Base-by-base conservation (phyloP, 2,113 vertebrate species). In the Gobius niger region DNA sequence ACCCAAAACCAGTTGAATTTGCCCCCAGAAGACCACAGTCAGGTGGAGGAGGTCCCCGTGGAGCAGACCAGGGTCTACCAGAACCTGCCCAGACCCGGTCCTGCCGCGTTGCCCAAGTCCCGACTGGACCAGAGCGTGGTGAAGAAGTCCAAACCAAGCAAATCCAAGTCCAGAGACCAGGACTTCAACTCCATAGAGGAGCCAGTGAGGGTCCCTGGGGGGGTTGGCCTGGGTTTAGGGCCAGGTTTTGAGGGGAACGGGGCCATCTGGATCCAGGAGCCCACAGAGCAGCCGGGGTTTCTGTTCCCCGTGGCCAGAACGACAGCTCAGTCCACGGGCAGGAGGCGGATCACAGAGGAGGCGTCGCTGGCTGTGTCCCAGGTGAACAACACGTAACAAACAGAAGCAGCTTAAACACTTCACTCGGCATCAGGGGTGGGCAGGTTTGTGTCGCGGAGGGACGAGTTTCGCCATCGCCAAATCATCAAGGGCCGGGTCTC, bases 61-160 rank as follows among this genome's bases (percentile, higher is more conserved):
- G 89, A 91, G 63, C 88, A 90, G 77, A 91, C 87, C 68, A 78
- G 65, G 70, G 85, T 91, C 67, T 90, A 90, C 80, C 89, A 91
- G 76, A 87, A 89, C 72, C 84, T 83, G 0, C 84, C 46, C 44
- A 73, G 70, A 59, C 44, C 52, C 16, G 57, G 57, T 42, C 40
- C 57, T 2, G 40, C 15, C 0, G 13, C 9, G 14, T 15, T 44
- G 0, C 57, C 34, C 8, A 60, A 60, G 57, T 7, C 72, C 77
- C 0, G 63, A 59, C 42, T 80, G 72, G 56, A 42, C 13, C 18
- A 14, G 49, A 80, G 14, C 1, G 18, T 0, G 13, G 18, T 0
- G 13, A 78, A 16, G 7, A 40, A 9, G 44, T 6, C 68, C 0
- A 59, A 62, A 10, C 47, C 57, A 0, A 59, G 69, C 0, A 40